Base-by-base conservation (phyloP, 1,140 invertebrate genomes). In the Rhopalosiphum maidis region DNA sequence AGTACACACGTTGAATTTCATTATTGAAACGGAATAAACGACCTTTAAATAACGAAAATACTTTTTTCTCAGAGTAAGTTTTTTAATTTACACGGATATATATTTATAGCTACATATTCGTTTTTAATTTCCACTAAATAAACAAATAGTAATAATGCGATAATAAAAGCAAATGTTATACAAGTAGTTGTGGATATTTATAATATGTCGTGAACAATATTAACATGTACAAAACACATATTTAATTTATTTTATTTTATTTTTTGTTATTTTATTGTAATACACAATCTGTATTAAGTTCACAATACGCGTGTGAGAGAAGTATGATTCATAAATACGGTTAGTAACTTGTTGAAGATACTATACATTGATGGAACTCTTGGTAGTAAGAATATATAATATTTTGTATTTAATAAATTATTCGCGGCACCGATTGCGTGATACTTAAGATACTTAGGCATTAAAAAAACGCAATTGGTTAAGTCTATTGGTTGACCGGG, bases 31-130 rank as follows among this genome's bases (percentile, higher is more conserved):
- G 25, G 23, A 86, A 86, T 86, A 86, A 86, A 41, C 37, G 37
- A 41, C 41, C 83, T 11, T 86, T 43, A 86, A 86, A 86, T 86
- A 43, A 86, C 46, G 41, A 86, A 86, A 41, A 86, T 43, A 86
- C 22, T 41, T 86, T 43, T 86, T 86, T 21, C 23, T 86, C 23
- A 86, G 37, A 85, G 35, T 83, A 83, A 37, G 82, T 23, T 85
- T 86, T 86, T 43, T 86, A 86, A 86, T 86, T 86, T 11, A 86
- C 30, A 43, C 4, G 22, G 22, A 86, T 86, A 22, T 37, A 85
- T 23, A 11, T 86, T 43, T 25, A 43, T 5, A 77, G 30, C 18
- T 15, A n/a, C 60, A 15, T 18, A 77, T 77, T 77, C 18, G 15
- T 77, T 68, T 68, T 15, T 68, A 68, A 68, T 68, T 68, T 60